These are phyloP conservation scores for Dicycla oo DNA, from an alignment of 2,888 invertebrate species.

Conservation along the genomic window DNA sequence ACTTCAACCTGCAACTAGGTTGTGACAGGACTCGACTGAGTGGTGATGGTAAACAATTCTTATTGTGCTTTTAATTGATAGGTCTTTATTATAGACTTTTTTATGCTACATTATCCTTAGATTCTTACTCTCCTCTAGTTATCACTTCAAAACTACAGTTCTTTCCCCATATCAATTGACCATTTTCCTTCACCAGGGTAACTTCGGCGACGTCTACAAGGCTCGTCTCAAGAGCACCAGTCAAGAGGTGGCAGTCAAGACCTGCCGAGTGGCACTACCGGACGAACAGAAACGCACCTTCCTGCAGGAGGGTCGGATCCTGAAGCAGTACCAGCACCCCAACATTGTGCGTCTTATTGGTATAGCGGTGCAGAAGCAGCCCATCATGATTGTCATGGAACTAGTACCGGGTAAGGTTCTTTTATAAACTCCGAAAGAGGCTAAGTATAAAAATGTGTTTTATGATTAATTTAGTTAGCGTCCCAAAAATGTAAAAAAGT, in stretches of 20 bases:
- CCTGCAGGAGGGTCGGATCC: slow-evolving; percentile 97
- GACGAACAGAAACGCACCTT: slow-evolving; percentile 98
- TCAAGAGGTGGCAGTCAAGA: slow-evolving; percentile 98
- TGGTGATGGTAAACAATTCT: too few relatives aligned
- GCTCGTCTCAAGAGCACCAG: slow-evolving; percentile 95
- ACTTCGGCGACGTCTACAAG: slow-evolving; percentile 99
- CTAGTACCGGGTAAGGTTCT: slow-evolving; percentile 93
- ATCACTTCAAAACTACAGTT: neutral
- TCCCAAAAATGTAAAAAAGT: too few relatives aligned
- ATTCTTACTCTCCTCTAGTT: neutral
- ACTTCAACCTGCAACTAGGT: neutral
- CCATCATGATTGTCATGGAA: slow-evolving; percentile 99
- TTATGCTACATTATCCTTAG: neutral
- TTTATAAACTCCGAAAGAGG: too few relatives aligned
- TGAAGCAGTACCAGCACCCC: slow-evolving; percentile 99
- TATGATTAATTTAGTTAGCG: too few relatives aligned
- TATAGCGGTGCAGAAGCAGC: slow-evolving; percentile 99
- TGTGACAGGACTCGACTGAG: neutral
- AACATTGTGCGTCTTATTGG: slow-evolving; percentile 99
- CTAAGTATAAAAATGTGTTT: too few relatives aligned
- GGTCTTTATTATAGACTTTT: too few relatives aligned
- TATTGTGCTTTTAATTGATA: neutral
- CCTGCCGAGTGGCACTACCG: slow-evolving; percentile 97
- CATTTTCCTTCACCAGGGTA: slow-evolving; percentile 92
- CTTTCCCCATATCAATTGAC: neutral